Percentiles rank a stretch among this genome's conserved stretches.
Evolutionary conservation across 1,140 invertebrate species (phyloP).

Genomic region (Dinoponera quadriceps): DNA sequence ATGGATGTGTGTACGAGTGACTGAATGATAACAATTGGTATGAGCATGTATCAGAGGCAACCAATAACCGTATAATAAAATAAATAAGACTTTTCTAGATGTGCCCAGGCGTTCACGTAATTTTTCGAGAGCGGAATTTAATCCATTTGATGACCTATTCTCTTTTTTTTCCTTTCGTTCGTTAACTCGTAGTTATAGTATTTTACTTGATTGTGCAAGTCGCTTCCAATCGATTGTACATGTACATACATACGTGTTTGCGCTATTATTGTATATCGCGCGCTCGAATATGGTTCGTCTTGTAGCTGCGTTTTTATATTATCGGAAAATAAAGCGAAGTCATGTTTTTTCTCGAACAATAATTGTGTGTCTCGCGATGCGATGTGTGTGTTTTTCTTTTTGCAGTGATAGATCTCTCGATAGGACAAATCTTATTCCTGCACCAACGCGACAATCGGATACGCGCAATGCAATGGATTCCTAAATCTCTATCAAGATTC

Average conservation of each 20-base stretch:
- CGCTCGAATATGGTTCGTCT: conserved; percentile 28
- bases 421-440: not conserved
- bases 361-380: not conserved
- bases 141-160: conserved; percentile 26
- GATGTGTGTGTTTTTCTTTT: conserved; percentile 29
- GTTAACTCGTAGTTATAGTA: not conserved
- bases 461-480: not conserved
- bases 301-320: conserved; percentile 47
- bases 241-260: conserved; percentile 31
- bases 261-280: conserved; percentile 33
- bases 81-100: conserved; percentile 83
- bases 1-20: conserved; percentile 79
- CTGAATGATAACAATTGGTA: conserved; percentile 76
- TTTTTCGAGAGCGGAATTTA: conserved; percentile 48
- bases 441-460: not conserved
- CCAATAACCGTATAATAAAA: conserved; percentile 81
- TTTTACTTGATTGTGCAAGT: conserved; percentile 22
- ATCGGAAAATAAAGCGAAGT: conserved; percentile 44
- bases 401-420: conserved; percentile 4
- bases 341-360: conserved; percentile 14
- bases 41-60: conserved; percentile 76
- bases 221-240: conserved; percentile 38
- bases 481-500: not conserved
- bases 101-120: conserved; percentile 59
- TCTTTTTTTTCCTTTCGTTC: too few species aligned